These are phyloP conservation scores for Cathartes aura DNA, from an alignment of 2,113 vertebrate species.

Conservation along the genomic window DNA sequence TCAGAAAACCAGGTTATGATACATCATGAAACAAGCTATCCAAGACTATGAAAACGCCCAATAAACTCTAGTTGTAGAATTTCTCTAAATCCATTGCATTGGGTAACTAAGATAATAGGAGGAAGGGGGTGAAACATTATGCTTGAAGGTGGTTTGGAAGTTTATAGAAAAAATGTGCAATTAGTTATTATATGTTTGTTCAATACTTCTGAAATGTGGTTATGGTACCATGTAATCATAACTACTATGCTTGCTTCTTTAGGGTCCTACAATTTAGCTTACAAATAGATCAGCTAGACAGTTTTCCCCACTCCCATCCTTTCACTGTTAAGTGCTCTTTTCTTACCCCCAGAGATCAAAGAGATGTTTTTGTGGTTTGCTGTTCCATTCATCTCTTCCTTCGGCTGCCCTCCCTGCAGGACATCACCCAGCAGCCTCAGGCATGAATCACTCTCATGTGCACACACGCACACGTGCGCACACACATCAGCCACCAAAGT, in stretches of 20 bases:
- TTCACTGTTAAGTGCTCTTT: not conserved
- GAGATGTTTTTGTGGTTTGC: slow-evolving; percentile 26
- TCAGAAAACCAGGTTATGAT: not conserved
- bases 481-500: not conserved
- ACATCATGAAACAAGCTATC: not conserved
- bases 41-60: not conserved
- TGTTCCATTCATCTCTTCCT: slow-evolving; percentile 43
- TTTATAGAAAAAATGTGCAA: not conserved
- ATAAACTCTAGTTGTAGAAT: not conserved
- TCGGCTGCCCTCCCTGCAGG: not conserved
- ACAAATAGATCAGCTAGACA: not conserved
- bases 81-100: not conserved
- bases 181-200: not conserved
- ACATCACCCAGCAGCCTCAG: slow-evolving; percentile 22
- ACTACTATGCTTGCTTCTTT: not conserved
- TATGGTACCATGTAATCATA: not conserved
- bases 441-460: not conserved
- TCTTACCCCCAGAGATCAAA: slow-evolving; percentile 61
- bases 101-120: not conserved
- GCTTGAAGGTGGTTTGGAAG: not conserved
- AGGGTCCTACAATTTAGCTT: not conserved
- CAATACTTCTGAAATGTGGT: not conserved
- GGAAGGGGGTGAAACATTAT: not conserved
- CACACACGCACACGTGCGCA: not conserved
- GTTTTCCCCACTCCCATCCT: not conserved